Base-by-base conservation (phyloP, 2,113 vertebrate genomes). In the Formicarius rufipectus region DNA sequence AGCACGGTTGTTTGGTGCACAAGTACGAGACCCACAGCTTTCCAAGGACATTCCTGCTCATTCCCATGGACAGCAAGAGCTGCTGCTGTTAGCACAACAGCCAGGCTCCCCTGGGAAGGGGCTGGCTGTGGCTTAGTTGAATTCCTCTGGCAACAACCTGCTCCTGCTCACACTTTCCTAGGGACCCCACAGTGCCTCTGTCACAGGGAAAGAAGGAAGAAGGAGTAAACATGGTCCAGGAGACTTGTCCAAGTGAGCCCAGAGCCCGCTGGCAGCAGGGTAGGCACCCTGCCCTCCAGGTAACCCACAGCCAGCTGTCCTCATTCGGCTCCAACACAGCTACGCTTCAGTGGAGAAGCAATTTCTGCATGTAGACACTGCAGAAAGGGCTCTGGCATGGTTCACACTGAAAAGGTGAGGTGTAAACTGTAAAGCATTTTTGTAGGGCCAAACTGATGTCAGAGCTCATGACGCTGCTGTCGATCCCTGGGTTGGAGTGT, bases 341-440 rank as follows among this genome's bases (percentile, higher is more conserved):
- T 58, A 33, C 0, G 0, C 37, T 60, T 89, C 79, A 78, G 68
- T 0, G 0, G 12, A 56, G 60, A 92, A 87, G 37, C 4, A 1
- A 84, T 66, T 75, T 75, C 73, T 84, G 22, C 10, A 14, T 14
- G 64, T 21, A 81, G 75, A 37, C 2, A 6, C 73, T 77, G 83
- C 15, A 15, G 49, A 71, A 90, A 80, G 40, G 44, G 44, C 52
- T 79, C 88, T 84, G 76, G 69, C 39, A 90, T 66, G 25, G 37
- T 62, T 79, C 47, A 22, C 44, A 24, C 17, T n/a, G 31, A 72
- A 89, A 93, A 92, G 44, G 53, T 47, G 63, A 4, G 1, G 33
- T 30, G 35, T 27, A 60, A 94, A 78, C 85, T 27, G 22, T 45
- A 24, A 64, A 71, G 49, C 23, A 49, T 74, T 88, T 92, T 49